Conservation (phyloP, 2,113 vertebrate genomes). For the Petrocephalus microphthalmus region DNA sequence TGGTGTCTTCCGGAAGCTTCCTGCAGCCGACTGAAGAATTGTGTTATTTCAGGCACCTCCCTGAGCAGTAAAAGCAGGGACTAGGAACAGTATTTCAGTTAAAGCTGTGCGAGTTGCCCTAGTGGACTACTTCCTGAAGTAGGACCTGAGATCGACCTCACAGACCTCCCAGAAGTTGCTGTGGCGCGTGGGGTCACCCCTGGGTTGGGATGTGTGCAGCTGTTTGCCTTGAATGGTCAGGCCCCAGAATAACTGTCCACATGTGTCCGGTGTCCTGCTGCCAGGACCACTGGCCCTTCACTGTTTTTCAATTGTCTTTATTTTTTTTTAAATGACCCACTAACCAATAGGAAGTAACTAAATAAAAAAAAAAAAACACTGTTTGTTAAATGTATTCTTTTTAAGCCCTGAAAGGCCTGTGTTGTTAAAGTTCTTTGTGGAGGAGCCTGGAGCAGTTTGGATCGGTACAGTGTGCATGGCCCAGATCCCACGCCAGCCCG, state of each 20-base stretch:
- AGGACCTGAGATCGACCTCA: not conserved
- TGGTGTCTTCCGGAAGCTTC: not conserved
- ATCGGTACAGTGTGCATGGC: conserved; percentile 17
- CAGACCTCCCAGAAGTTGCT: conserved; percentile 5
- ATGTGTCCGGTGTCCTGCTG: not conserved
- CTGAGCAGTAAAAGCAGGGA: not conserved
- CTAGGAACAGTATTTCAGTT: not conserved
- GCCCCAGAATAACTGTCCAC: not conserved
- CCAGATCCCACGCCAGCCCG: conserved; percentile 24
- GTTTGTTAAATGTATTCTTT: not conserved
- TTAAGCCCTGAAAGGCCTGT: not conserved
- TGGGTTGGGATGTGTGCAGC: not conserved
- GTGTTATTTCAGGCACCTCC: not conserved
- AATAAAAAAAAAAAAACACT: not conserved
- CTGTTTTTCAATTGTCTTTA: not conserved
- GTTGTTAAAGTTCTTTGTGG: not conserved
- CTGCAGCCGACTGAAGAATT: not conserved
- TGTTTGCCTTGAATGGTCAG: conserved; percentile 4
- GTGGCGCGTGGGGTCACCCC: not conserved
- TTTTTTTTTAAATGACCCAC: not conserved
- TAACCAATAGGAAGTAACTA: not conserved
- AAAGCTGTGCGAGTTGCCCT: not conserved
- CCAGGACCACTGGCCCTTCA: too few relatives aligned
- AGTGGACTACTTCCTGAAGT: conserved; percentile 4
- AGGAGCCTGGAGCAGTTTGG: not conserved